Evolutionary conservation across 2,888 invertebrate genomes (phyloP), one percentile per base, ranked within the genome.

Genomic region (Taphrorychus bicolor): DNA sequence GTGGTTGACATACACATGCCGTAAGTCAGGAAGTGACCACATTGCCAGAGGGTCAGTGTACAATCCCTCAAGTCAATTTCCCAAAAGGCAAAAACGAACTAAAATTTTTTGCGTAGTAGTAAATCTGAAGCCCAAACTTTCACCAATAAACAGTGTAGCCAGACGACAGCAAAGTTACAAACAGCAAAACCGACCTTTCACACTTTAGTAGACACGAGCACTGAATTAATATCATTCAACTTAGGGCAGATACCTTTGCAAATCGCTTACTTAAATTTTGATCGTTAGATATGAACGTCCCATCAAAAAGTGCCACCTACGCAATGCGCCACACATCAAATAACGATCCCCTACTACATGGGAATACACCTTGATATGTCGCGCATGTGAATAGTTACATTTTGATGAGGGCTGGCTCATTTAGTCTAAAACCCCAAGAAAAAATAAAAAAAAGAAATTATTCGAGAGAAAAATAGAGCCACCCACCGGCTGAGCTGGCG

Each of bases 381-480:
- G 11, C 32, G 11, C 32, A 11, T 32, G 32, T 2, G 32, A 32
- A 32, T 9, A 32, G 3, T 7, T 7, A 11, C 7, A 3, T 40
- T 57, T 63, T 63, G 62, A 63, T 56, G 56, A n/a, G 17, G 51
- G 52, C 58, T 51, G 40, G 24, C 24, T 42, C 62, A 56, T 48
- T 54, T 42, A n/a, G 14, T 2, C 51, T 58, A 23, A 49, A 60
- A 59, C 59, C 48, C 56, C 73, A 71, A 69, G 66, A 32, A 32
- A 9, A 9, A 70, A 71, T 73, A 72, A 69, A 68, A 54, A 70
- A 18, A 51, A 21, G 51, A 16, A 45, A 21, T 17, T 51, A 24
- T 64, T 70, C 65, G 70, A 59, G 59, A 70, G 71, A 72, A 71
- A 71, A 71, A 71, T 70, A 71, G 64, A 51, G 65, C 53, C 59